Percentiles rank a stretch among this genome's conserved stretches.
These are phyloP conservation scores for Mionectes olivaceus DNA, from an alignment of 2,797 vertebrate species.

Conservation along the genomic window DNA sequence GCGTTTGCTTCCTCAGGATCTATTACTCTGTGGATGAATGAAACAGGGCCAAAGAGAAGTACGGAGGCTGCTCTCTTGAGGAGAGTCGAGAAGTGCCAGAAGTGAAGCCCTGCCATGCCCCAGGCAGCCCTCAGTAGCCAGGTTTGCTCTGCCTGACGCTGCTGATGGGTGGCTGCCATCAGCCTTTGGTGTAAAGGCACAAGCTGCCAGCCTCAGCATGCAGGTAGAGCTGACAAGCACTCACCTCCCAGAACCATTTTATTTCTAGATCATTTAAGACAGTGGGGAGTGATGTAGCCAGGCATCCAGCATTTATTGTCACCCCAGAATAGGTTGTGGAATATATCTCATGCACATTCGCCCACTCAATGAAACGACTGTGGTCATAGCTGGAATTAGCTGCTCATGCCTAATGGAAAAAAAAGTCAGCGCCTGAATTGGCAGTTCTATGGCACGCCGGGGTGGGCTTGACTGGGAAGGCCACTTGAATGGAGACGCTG, in stretches of 20 bases:
- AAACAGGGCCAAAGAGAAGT: not conserved
- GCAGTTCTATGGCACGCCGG: not conserved
- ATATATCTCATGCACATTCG: not conserved
- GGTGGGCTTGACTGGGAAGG: not conserved
- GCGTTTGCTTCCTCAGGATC: not conserved
- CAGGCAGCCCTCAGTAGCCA: accelerated
- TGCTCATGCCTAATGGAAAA: constrained; percentile 32
- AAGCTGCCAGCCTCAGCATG: not conserved
- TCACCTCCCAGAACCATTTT: not conserved
- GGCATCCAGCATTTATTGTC: not conserved
- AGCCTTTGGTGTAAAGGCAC: not conserved
- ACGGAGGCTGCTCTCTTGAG: not conserved
- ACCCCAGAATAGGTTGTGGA: constrained; percentile 39
- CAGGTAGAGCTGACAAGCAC: not conserved
- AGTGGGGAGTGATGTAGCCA: not conserved
- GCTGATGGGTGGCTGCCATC: not conserved
- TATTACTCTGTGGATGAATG: not conserved
- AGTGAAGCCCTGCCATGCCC: not conserved
- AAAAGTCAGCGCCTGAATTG: constrained; percentile 27
- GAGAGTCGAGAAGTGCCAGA: not conserved
- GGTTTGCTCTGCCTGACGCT: not conserved
- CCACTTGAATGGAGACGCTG: not conserved
- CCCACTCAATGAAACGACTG: constrained; percentile 21
- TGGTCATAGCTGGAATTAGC: constrained; percentile 59
- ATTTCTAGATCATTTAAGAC: not conserved